Base-by-base conservation (phyloP, 2,888 invertebrate genomes). In the Lathronympha strigana region DNA sequence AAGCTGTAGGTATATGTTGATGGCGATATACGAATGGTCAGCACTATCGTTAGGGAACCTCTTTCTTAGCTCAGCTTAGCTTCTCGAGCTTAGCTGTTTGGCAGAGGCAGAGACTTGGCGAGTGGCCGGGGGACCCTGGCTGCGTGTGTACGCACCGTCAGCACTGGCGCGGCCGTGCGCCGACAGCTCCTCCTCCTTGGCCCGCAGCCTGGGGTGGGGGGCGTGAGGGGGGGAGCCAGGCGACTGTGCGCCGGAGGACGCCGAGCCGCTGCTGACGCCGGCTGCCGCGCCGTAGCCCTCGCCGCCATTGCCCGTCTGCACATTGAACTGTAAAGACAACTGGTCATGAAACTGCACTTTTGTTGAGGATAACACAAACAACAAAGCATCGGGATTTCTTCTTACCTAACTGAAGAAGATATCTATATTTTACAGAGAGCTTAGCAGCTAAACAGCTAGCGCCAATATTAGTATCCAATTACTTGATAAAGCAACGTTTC, bases 101-200 rank as follows among this genome's bases (percentile, higher is more conserved):
- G n/a, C n/a, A n/a, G n/a, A n/a, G n/a, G n/a, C n/a, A n/a, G n/a
- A n/a, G n/a, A n/a, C n/a, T n/a, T n/a, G n/a, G n/a, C n/a, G n/a
- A n/a, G n/a, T n/a, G n/a, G n/a, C n/a, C n/a, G n/a, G n/a, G n/a
- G n/a, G n/a, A n/a, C n/a, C n/a, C 8, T 28, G 5, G 28, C 2
- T 11, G 11, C 33, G 33, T 1, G 33, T 33, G 33, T 6, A 75
- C 73, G 77, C 67, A 93, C 93, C 94, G 77, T 94, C 94, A 9
- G 93, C 93, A 80, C 93, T 94, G 82, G 93, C 92, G 72, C 94
- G 90, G 38, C 93, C 93, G 77, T 93, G 94, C 73, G 93, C 86
- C 69, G 93, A 93, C 70, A 93, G 92, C 73, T 94, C 94, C 80
- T 94, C 94, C 84, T 94, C 94, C 83, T 94, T 94, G 79, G 94